Evolutionary conservation across 2,113 vertebrate species (phyloP).

Genomic region (Nothoprocta pentlandii): DNA sequence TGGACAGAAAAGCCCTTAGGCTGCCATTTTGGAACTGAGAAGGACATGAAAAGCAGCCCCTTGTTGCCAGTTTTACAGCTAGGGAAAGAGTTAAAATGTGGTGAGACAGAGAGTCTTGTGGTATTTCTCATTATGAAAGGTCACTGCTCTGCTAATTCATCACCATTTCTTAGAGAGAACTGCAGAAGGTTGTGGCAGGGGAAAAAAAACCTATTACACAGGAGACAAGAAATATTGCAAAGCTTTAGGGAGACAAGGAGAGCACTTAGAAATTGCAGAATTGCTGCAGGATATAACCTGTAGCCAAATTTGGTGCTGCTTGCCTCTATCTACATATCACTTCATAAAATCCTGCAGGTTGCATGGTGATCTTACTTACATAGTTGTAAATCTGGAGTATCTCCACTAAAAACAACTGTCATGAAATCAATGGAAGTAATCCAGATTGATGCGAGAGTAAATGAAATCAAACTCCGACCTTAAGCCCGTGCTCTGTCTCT

Average conservation of each 20-base stretch:
- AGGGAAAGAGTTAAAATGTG: slow-evolving; percentile 66
- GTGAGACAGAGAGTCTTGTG: slow-evolving; percentile 56
- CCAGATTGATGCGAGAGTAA: background rate
- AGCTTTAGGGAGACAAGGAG: slow-evolving; percentile 56
- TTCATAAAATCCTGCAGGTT: background rate
- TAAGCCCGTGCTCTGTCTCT: background rate
- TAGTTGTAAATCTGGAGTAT: slow-evolving; percentile 54
- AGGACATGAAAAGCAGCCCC: slow-evolving; percentile 5
- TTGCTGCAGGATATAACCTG: background rate
- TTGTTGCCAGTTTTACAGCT: slow-evolving; percentile 31
- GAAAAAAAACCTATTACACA: slow-evolving; percentile 51
- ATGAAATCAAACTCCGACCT: background rate
- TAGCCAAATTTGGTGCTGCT: slow-evolving; percentile 23
- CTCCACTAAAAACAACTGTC: background rate
- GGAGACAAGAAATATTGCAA: slow-evolving; percentile 68
- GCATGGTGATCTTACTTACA: slow-evolving; percentile 2
- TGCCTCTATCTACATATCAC: slow-evolving; percentile 28
- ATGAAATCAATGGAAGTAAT: slow-evolving; percentile 4
- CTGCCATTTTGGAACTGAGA: background rate
- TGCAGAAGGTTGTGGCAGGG: slow-evolving; percentile 44
- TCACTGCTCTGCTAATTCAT: slow-evolving; percentile 72
- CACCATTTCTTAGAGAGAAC: slow-evolving; percentile 65
- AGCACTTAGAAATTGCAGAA: slow-evolving; percentile 57
- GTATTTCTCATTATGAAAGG: slow-evolving; percentile 79
- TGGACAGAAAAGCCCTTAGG: background rate